A percentile compares a stretch with the other conserved stretches of the same genome.
phyloP scores from a whole-genome alignment of 2,797 vertebrate species.

The Ambastaia sidthimunki region DNA sequence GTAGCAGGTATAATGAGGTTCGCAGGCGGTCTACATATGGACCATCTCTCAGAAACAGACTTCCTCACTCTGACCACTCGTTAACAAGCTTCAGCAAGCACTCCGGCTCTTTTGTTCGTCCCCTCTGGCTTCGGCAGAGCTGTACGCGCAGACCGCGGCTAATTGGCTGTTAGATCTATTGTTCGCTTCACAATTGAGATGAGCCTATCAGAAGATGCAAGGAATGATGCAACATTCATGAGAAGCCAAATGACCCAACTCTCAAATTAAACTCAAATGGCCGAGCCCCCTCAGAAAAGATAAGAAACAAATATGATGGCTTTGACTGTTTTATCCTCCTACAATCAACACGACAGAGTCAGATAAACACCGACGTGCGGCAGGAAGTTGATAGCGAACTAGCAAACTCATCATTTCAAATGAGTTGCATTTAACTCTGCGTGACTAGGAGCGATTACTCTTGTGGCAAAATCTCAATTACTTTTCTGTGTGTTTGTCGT shows the following conservation, averaged over 20 bases:
- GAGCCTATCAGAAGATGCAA: constrained; percentile 52
- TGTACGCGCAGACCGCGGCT: constrained; percentile 42
- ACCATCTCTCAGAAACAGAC: constrained; percentile 52
- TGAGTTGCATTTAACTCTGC: constrained; percentile 59
- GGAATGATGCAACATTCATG: constrained; percentile 43
- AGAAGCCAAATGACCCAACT: constrained; percentile 47
- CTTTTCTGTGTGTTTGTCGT: constrained; percentile 48
- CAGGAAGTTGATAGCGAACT: constrained; percentile 49
- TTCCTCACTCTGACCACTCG: constrained; percentile 50
- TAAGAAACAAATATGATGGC: constrained; percentile 28
- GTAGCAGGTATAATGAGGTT: constrained; percentile 57
- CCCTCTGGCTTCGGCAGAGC: constrained; percentile 26
- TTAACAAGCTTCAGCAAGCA: constrained; percentile 53
- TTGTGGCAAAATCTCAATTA: constrained; percentile 63
- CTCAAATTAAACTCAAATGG: constrained; percentile 45
- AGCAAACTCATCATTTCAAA: constrained; percentile 54
- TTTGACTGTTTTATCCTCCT: constrained; percentile 23
- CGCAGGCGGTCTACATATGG: constrained; percentile 44
- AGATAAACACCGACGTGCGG: constrained; percentile 17
- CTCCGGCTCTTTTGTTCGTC: constrained; percentile 48
- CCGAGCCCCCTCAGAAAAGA: constrained; percentile 22
- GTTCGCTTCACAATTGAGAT: constrained; percentile 57
- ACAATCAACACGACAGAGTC: not conserved
- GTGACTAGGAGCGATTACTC: constrained; percentile 62
- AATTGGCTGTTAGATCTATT: constrained; percentile 60